Evolutionary conservation across 2,797 vertebrate species (phyloP), one percentile per base, ranked within the genome.

Genomic region (Oryzias dopingdopingensis): DNA sequence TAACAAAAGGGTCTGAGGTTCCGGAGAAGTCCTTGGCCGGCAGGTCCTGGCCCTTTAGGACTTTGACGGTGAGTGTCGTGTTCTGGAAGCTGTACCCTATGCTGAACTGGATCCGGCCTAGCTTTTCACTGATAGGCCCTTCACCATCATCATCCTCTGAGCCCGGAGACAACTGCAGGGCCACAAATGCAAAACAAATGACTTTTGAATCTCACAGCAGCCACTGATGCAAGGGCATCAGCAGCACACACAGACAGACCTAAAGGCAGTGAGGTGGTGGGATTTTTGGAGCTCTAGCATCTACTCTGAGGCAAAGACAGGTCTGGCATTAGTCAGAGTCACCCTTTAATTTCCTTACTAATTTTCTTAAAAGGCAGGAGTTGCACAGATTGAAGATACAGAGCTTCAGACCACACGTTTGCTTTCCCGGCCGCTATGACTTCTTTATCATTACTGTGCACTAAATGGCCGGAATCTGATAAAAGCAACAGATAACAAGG

Each of bases 31-130:
- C 97, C 89, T 99, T 99, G 75, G 97, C 97, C 0, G 97, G 97
- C 66, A 99, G 91, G 51, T 99, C 97, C 86, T 97, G 95, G 0
- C 95, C 97, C 86, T 96, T 95, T 85, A 98, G 92, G 77, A 99
- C 92, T 89, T 99, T 99, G 52, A 99, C 97, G 0, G 97, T 99
- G 74, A 99, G 91, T 20, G 97, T 99, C 22, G 96, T 98, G 86
- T 99, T 96, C 81, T 98, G 97, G 91, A 99, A 99, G 88, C 94
- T 98, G 93, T 99, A 99, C 76, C 97, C 97, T 2, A 99, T 94
- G 17, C 97, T 99, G 89, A 99, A 99, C 91, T 99, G 96, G 91
- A 99, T 98, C 56, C 95, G 93, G 26, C 97, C 97, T 74, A 99
- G 90, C 82, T 97, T 98, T 91, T 98, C 96, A 47, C 94, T 91